Percentiles rank a stretch among this genome's conserved stretches.
Evolutionary conservation across 2,888 invertebrate genomes (phyloP).

Genomic region (Notodonta dromedarius): DNA sequence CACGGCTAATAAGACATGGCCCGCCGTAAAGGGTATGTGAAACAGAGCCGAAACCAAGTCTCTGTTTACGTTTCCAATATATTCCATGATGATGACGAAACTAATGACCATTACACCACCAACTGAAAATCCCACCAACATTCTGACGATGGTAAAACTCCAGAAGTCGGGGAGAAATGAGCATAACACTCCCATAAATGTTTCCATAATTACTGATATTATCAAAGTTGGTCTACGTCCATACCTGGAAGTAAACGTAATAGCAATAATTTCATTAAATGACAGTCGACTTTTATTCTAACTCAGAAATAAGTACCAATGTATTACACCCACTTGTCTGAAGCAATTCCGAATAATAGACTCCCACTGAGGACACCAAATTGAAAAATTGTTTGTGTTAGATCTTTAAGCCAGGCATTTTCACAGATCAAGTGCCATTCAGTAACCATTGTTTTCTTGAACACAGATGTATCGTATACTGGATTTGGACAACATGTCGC

Average conservation of each 20-base stretch:
- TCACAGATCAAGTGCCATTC: conserved; percentile 91
- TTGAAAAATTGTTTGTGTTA: conserved; percentile 90
- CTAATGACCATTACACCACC: conserved; percentile 89
- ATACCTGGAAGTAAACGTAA: conserved; percentile 78
- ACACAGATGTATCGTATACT: conserved; percentile 85
- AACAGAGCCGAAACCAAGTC: conserved; percentile 84
- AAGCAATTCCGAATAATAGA: conserved; percentile 87
- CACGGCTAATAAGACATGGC: conserved; percentile 85
- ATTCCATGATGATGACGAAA: conserved; percentile 86
- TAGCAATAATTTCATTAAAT: not conserved
- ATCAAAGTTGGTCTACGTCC: conserved; percentile 90
- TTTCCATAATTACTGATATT: conserved; percentile 87
- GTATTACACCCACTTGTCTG: conserved; percentile 86
- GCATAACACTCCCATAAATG: conserved; percentile 86
- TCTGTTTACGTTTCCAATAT: conserved; percentile 81
- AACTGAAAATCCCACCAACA: conserved; percentile 88
- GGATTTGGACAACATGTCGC: conserved; percentile 78
- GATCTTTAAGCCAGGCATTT: conserved; percentile 85
- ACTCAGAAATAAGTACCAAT: conserved; percentile 6
- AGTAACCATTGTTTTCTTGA: conserved; percentile 87
- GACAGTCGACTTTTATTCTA: not conserved
- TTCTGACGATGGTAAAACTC: conserved; percentile 86
- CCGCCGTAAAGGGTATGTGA: conserved; percentile 87
- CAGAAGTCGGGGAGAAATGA: conserved; percentile 87
- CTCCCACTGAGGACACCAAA: conserved; percentile 89